Percentiles rank a stretch among this genome's conserved stretches.
phyloP scores from a whole-genome alignment of 2,888 invertebrate genomes.

The Ypsolopha sequella region DNA sequence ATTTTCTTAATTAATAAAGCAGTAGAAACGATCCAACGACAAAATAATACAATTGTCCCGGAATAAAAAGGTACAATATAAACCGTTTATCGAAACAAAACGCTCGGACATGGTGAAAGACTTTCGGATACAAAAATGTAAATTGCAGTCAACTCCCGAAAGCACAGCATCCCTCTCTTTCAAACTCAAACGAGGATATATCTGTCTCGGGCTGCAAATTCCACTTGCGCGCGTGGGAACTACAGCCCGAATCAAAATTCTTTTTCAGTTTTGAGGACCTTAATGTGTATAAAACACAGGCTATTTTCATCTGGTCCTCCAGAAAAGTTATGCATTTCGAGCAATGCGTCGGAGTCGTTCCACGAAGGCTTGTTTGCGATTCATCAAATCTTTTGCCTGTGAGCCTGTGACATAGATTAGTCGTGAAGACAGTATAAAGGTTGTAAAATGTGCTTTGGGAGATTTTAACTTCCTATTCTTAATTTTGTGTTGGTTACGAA shows the following conservation, averaged over 20 bases:
- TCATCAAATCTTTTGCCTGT: conserved; percentile 39
- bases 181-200: conserved; percentile 15
- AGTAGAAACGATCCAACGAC: too few relatives aligned
- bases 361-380: conserved; percentile 50
- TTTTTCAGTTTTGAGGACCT: too few relatives aligned
- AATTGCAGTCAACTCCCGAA: conserved; percentile 21
- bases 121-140: conserved; percentile 34
- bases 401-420: neutral
- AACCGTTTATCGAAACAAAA: conserved; percentile 10
- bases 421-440: neutral
- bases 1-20: too few relatives aligned
- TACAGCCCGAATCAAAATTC: too few relatives aligned
- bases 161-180: conserved; percentile 15
- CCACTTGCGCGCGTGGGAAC: conserved; percentile 55
- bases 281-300: too few relatives aligned
- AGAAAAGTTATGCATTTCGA: too few relatives aligned
- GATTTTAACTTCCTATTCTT: too few relatives aligned
- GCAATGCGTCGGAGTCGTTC: conserved; percentile 43
- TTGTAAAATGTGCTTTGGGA: too few relatives aligned
- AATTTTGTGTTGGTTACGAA: too few relatives aligned
- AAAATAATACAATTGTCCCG: neutral
- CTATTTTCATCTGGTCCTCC: too few relatives aligned
- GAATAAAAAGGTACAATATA: conserved; percentile 13
- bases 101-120: conserved; percentile 15
- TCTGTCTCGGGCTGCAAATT: conserved; percentile 32